Conservation (phyloP, 1,140 invertebrate species). For the Ephestia elutella region DNA sequence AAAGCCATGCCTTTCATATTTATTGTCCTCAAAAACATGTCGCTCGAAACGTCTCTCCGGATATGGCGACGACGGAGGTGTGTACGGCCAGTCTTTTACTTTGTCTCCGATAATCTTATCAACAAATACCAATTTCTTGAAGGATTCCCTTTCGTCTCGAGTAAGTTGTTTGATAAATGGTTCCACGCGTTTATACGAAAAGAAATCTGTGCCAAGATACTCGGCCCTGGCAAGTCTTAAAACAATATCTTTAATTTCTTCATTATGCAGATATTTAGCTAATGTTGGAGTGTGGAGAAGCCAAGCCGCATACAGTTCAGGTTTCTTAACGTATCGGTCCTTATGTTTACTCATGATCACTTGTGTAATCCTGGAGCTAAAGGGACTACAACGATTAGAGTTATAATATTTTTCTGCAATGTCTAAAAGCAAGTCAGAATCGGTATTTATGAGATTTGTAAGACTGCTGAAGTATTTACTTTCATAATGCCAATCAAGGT, state of each 20-base stretch:
- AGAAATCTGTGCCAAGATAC: slow-evolving; percentile 34
- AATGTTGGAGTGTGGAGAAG: slow-evolving; percentile 36
- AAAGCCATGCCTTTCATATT: slow-evolving; percentile 2
- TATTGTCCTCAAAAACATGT: slow-evolving; percentile 26
- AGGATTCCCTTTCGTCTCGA: slow-evolving; percentile 25
- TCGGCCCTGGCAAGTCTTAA: slow-evolving; percentile 33
- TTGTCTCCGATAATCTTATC: slow-evolving; percentile 31
- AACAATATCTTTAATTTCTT: slow-evolving; percentile 36
- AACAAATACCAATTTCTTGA: slow-evolving; percentile 43
- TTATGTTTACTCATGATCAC: slow-evolving; percentile 39
- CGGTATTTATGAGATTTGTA: slow-evolving; percentile 36
- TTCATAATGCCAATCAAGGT: slow-evolving; percentile 24
- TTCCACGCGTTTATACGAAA: slow-evolving; percentile 37
- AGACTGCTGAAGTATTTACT: slow-evolving; percentile 30
- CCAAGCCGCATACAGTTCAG: slow-evolving; percentile 37
- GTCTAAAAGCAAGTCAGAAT: slow-evolving; percentile 37
- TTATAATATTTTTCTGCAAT: slow-evolving; percentile 43
- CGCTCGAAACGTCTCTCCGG: background rate
- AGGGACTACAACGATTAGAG: slow-evolving; percentile 12
- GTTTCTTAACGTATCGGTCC: slow-evolving; percentile 31
- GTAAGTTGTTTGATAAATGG: slow-evolving; percentile 41
- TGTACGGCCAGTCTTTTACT: slow-evolving; percentile 36
- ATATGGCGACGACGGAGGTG: slow-evolving; percentile 15
- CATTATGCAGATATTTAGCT: slow-evolving; percentile 25
- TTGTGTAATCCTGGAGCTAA: slow-evolving; percentile 30